A percentile compares a stretch with the other conserved stretches of the same genome.
Evolutionary conservation across 2,797 vertebrate genomes (phyloP).

Genomic region (Choloepus didactylus): DNA sequence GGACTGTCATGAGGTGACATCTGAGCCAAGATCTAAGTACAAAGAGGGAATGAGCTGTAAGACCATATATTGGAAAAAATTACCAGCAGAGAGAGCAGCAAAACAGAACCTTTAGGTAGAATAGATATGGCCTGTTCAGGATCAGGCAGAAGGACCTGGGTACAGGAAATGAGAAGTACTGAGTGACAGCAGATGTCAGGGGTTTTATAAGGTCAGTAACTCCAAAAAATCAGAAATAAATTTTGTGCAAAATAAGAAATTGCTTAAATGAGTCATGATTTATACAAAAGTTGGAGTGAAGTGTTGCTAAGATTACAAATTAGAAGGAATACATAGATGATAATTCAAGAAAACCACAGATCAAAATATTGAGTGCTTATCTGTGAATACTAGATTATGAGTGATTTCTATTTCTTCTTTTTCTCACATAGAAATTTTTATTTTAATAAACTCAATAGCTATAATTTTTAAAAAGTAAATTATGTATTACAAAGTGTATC

Average conservation of each 20-base stretch:
- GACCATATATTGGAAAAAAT: neutral
- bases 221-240: neutral
- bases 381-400: neutral
- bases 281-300: neutral
- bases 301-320: constrained; percentile 7
- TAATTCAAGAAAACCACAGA: constrained; percentile 1
- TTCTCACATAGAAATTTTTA: neutral
- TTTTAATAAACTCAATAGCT: neutral
- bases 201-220: neutral
- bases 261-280: neutral
- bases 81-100: neutral
- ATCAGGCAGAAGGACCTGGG: neutral
- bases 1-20: neutral
- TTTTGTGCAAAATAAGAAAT: neutral
- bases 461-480: neutral
- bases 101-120: neutral
- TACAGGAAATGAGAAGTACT: neutral
- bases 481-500: neutral
- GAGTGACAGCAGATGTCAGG: neutral
- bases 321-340: neutral
- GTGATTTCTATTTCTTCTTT: neutral
- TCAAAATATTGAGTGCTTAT: neutral
- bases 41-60: neutral
- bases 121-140: neutral
- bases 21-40: neutral